Conservation (phyloP, 2,888 invertebrate species). For the Frankliniella fusca region DNA sequence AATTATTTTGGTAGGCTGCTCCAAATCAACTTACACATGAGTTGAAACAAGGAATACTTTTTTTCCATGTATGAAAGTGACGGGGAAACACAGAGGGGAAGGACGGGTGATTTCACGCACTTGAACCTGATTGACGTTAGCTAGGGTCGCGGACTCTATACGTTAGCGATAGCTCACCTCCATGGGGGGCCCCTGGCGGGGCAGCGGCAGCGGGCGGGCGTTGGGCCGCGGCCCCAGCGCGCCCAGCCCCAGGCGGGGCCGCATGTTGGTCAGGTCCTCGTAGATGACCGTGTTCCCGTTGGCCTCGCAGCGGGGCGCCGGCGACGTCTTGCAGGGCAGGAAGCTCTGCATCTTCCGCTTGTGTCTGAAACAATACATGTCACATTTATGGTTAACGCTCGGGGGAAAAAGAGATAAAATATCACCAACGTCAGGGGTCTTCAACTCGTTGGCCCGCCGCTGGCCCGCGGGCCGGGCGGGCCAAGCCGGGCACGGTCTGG, state of each 20-base stretch:
- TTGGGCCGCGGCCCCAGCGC: neutral
- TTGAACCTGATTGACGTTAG: too few species aligned
- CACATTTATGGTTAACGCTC: slow-evolving; percentile 19
- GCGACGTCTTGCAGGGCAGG: slow-evolving; percentile 75
- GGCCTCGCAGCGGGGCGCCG: slow-evolving; percentile 52
- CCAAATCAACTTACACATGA: too few species aligned
- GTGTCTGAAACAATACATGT: slow-evolving; percentile 58
- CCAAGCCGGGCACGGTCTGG: too few species aligned
- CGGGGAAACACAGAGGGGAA: too few species aligned
- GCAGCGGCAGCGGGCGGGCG: neutral
- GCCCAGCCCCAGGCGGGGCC: slow-evolving; percentile 50
- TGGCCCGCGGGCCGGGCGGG: too few species aligned
- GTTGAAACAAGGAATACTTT: too few species aligned
- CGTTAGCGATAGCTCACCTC: neutral
- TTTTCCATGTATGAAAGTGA: too few species aligned
- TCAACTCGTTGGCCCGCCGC: too few species aligned
- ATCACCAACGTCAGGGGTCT: neutral
- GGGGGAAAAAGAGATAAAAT: neutral
- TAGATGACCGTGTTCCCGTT: slow-evolving; percentile 63
- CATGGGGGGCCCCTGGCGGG: slow-evolving; percentile 1
- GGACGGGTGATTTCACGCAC: too few species aligned
- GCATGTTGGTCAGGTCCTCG: slow-evolving; percentile 71
- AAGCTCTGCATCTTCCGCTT: slow-evolving; percentile 72
- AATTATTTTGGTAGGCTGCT: too few species aligned
- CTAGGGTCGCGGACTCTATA: too few species aligned